Percentiles rank a stretch among this genome's conserved stretches.
These are phyloP conservation scores for Limnephilus lunatus DNA, from an alignment of 2,888 invertebrate species.

Conservation along the genomic window DNA sequence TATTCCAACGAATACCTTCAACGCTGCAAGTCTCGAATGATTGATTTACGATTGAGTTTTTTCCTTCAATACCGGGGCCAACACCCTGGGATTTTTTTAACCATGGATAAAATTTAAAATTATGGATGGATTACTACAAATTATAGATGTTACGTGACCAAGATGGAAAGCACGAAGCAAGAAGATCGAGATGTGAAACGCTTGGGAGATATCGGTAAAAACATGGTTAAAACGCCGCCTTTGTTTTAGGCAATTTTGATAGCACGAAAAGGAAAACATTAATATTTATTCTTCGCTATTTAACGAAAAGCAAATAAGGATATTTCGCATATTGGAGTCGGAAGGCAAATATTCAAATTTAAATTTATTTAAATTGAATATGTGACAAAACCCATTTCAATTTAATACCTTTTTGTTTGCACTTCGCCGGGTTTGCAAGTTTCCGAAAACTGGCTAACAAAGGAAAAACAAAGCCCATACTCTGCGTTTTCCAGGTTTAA, in stretches of 20 bases:
- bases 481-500: neutral
- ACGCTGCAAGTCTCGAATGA: neutral
- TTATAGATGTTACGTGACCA: neutral
- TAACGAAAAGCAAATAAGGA: neutral
- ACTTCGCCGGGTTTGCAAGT: neutral
- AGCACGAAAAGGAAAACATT: neutral
- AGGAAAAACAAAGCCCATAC: neutral
- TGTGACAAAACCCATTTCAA: neutral
- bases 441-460: neutral
- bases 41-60: neutral
- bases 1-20: neutral
- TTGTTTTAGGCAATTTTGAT: neutral
- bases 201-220: neutral
- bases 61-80: neutral
- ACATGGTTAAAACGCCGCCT: too few relatives aligned
- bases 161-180: neutral
- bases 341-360: neutral
- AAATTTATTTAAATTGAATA: neutral
- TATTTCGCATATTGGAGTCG: neutral
- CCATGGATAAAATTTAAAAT: neutral
- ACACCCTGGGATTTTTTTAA: neutral
- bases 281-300: neutral
- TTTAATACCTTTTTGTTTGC: neutral
- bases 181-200: neutral
- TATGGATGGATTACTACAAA: neutral